Evolutionary conservation across 1,140 invertebrate genomes (phyloP).

Genomic region (Mercenaria mercenaria): DNA sequence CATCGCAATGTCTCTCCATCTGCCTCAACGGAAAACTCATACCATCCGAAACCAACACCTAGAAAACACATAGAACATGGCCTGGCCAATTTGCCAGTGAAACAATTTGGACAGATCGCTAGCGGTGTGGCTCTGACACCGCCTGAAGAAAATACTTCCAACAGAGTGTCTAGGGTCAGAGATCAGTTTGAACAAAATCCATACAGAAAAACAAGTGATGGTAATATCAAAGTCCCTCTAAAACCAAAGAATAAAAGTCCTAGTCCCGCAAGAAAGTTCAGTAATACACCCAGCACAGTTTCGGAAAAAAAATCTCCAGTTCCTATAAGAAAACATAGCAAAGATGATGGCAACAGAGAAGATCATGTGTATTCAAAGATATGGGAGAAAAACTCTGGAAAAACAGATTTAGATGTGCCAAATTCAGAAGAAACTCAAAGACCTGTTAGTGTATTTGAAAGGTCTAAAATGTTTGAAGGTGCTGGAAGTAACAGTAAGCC

Average conservation of each 20-base stretch:
- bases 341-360: background rate
- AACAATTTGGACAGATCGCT: background rate
- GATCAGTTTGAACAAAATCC: conserved; percentile 38
- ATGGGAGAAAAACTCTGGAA: conserved; percentile 35
- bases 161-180: background rate
- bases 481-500: background rate
- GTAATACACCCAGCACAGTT: background rate
- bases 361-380: conserved; percentile 51
- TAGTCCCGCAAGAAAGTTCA: background rate
- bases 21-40: background rate
- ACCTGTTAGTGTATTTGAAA: conserved; percentile 62
- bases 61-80: conserved; percentile 6
- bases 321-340: conserved; percentile 5
- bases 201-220: background rate
- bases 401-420: background rate
- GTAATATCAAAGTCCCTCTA: conserved; percentile 13
- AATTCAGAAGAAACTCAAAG: background rate
- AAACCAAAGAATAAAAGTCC: conserved; percentile 25
- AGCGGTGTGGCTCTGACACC: background rate
- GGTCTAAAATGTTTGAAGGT: conserved; percentile 74
- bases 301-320: conserved; percentile 21
- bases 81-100: background rate
- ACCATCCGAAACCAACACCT: background rate
- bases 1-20: conserved; percentile 31
- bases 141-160: background rate